Percentiles rank a stretch among this genome's conserved stretches.
Evolutionary conservation across 1,140 invertebrate genomes (phyloP).

Genomic region (Drosophila repleta): DNA sequence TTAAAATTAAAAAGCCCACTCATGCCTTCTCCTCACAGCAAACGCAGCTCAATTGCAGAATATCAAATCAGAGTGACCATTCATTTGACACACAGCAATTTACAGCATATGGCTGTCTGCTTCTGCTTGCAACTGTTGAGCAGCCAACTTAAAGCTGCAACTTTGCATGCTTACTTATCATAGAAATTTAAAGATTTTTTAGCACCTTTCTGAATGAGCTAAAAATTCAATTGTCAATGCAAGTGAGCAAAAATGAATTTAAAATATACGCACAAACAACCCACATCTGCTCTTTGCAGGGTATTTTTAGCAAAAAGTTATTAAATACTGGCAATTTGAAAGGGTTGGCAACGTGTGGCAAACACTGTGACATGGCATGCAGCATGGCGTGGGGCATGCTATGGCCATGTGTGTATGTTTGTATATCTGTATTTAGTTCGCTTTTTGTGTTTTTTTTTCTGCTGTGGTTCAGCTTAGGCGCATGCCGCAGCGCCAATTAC

Average conservation of each 20-base stretch:
- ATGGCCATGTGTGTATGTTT: neutral
- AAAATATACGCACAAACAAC: neutral
- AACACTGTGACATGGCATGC: constrained; percentile 69
- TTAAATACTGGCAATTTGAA: constrained; percentile 61
- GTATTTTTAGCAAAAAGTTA: constrained; percentile 61
- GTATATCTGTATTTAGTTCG: neutral
- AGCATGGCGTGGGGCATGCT: constrained; percentile 46
- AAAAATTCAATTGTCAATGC: too few relatives aligned
- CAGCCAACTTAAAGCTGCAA: neutral
- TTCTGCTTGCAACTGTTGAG: neutral
- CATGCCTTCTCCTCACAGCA: too few relatives aligned
- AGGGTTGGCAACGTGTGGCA: constrained; percentile 41
- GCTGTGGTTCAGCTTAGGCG: constrained; percentile 58
- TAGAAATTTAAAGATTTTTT: neutral
- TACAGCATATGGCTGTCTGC: neutral
- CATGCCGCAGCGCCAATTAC: constrained; percentile 72
- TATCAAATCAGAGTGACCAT: neutral
- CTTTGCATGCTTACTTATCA: neutral
- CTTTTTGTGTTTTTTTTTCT: neutral
- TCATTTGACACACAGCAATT: neutral
- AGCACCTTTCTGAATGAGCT: neutral
- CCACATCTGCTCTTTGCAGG: constrained; percentile 15
- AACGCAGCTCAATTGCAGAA: neutral
- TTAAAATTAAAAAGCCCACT: too few relatives aligned
- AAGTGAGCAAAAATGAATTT: neutral